Base-by-base conservation (phyloP, 1,140 invertebrate genomes). In the Oryctes rhinoceros region DNA sequence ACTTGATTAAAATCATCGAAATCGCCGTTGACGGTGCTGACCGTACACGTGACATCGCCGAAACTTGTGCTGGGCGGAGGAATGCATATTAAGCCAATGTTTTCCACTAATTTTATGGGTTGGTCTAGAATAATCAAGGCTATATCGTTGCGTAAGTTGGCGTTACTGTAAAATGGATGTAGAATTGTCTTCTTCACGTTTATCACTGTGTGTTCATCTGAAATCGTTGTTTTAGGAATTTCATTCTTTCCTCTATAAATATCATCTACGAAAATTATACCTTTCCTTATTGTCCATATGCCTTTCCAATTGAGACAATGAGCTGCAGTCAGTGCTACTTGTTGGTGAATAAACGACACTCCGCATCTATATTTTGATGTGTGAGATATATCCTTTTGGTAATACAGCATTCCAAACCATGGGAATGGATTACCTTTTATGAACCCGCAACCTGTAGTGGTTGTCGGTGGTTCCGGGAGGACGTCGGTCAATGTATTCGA, bases 241-340 rank as follows among this genome's bases (percentile, higher is more conserved):
- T 78, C 53, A 71, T 5, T 15, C 71, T 49, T 71, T 49, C 24
- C 13, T 20, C 24, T n/a, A 37, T 65, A 67, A 65, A 53, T n/a
- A 1, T 53, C 10, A 53, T 53, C n/a, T 76, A 47, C 5, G 37
- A 48, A 47, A 30, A 30, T 0, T 30, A 49, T 48, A 78, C 76
- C 76, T 49, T 49, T 78, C 53, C 18, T 35, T 15, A 79, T 35
- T 9, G 39, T 67, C 35, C 49, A 79, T 49, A 49, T 30, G 10
- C 30, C 67, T 20, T 78, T 37, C 9, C 65, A 11, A 11, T 48
- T 9, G 7, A 86, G 82, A 80, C 86, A 87, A 80, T 87, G 86
- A 7, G 86, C 86, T 10, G 86, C 86, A 11, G 86, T 87, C 10
- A 87, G 20, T 7, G 85, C 86, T 0, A 87, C 85, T 81, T 86